Conservation (phyloP, 2,797 vertebrate genomes). For the Babyrousa celebensis region DNA sequence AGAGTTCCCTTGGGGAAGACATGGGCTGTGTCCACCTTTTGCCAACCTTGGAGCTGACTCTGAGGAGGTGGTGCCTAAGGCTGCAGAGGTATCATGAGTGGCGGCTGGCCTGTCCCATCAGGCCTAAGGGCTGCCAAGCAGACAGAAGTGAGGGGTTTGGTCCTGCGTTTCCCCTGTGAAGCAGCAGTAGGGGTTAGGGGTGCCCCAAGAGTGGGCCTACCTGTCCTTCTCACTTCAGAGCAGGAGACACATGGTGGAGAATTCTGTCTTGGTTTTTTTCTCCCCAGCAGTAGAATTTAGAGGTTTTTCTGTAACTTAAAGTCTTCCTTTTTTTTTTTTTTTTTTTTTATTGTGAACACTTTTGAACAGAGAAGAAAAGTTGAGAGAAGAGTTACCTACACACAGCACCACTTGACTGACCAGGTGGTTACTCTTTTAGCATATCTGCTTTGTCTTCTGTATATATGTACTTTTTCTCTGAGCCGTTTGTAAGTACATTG, state of each 20-base stretch:
- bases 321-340: neutral
- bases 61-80: neutral
- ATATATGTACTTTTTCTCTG: neutral
- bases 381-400: neutral
- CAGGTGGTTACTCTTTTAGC: neutral
- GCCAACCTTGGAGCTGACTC: neutral
- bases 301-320: neutral
- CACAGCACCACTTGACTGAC: neutral
- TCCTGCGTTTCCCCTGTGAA: too few relatives aligned
- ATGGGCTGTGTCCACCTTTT: neutral
- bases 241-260: neutral
- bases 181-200: neutral
- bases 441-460: neutral
- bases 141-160: neutral
- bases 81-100: neutral
- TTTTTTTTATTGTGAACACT: neutral
- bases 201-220: too few relatives aligned
- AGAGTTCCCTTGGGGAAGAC: neutral
- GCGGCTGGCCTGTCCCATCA: neutral
- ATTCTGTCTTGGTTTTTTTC: neutral
- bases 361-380: neutral
- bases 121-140: neutral
- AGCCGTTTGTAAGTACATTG: neutral
- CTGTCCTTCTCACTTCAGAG: neutral
- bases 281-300: neutral